These are phyloP conservation scores for Trichacis sp. DNA, from an alignment of 2,888 invertebrate species.

Conservation along the genomic window DNA sequence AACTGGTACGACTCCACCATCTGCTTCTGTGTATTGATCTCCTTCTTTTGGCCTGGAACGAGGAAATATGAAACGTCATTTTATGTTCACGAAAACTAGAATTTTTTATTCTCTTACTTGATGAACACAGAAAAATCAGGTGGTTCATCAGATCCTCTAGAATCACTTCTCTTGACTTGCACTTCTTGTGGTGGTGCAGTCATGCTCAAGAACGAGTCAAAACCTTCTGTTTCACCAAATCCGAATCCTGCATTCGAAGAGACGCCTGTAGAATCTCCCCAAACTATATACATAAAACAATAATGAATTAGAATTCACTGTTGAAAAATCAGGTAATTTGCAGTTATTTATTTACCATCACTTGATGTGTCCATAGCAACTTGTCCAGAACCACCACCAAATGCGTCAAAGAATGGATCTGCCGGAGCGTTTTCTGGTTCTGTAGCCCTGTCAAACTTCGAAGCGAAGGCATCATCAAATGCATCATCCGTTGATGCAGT, in stretches of 20 bases:
- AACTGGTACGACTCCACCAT: conserved; percentile 75
- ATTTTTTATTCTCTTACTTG: too few relatives aligned
- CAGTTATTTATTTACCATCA: conserved; percentile 54
- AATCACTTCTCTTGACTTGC: conserved; percentile 74
- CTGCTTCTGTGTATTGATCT: conserved; percentile 57
- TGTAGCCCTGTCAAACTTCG: conserved; percentile 84
- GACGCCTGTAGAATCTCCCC: conserved; percentile 66
- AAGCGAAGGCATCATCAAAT: conserved; percentile 91
- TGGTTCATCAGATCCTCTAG: conserved; percentile 83
- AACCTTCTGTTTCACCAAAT: conserved; percentile 79
- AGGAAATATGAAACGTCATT: too few relatives aligned
- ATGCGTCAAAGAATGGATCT: conserved; percentile 72
- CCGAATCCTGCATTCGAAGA: conserved; percentile 66
- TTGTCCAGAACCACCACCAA: conserved; percentile 63
- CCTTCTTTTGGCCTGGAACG: conserved; percentile 70
- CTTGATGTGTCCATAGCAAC: conserved; percentile 68
- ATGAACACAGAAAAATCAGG: conserved; percentile 87
- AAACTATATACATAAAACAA: conserved; percentile 53
- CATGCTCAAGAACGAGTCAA: conserved; percentile 85
- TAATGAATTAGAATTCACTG: neutral
- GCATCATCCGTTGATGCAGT: conserved; percentile 71
- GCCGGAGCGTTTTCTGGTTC: conserved; percentile 68
- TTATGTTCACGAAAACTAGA: too few relatives aligned
- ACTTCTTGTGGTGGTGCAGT: conserved; percentile 82
- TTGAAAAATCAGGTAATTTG: neutral